phyloP scores from a whole-genome alignment of 2,113 vertebrate genomes.

The Heterotis niloticus region DNA sequence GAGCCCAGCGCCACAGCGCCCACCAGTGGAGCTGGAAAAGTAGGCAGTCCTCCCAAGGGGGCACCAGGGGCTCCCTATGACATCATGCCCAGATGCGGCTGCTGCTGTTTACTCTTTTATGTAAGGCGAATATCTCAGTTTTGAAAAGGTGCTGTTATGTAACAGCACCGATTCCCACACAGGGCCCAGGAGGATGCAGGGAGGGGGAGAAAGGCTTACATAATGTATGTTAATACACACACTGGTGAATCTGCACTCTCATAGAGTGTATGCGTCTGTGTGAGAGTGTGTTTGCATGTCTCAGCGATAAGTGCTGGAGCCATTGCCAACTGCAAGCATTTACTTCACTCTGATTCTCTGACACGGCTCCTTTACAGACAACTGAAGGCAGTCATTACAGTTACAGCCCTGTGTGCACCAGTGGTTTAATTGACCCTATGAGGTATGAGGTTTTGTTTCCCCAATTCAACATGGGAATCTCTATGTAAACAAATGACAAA shows the following conservation, averaged over 20 bases:
- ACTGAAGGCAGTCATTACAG: not conserved
- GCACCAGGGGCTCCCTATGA: not conserved
- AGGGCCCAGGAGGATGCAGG: constrained; percentile 17
- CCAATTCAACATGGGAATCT: too few relatives aligned
- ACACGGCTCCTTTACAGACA: not conserved
- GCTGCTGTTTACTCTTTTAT: not conserved
- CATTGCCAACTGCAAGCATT: not conserved
- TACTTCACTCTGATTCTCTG: not conserved
- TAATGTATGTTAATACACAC: constrained; percentile 23
- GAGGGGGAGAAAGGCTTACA: constrained; percentile 17
- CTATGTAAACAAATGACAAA: not conserved
- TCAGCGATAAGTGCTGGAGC: too few relatives aligned
- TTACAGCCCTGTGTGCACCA: not conserved
- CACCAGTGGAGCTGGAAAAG: not conserved
- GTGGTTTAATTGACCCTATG: not conserved
- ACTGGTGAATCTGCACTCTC: constrained; percentile 14
- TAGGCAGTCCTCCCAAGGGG: not conserved
- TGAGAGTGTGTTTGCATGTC: too few relatives aligned
- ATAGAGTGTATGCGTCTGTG: not conserved
- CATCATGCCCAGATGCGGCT: too few relatives aligned
- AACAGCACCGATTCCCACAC: constrained; percentile 32
- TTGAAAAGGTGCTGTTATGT: constrained; percentile 27
- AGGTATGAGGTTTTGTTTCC: not conserved
- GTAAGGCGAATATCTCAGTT: constrained; percentile 10
- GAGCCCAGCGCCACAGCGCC: not conserved